Conservation (phyloP, 2,113 vertebrate species). For the Otus sunia region DNA sequence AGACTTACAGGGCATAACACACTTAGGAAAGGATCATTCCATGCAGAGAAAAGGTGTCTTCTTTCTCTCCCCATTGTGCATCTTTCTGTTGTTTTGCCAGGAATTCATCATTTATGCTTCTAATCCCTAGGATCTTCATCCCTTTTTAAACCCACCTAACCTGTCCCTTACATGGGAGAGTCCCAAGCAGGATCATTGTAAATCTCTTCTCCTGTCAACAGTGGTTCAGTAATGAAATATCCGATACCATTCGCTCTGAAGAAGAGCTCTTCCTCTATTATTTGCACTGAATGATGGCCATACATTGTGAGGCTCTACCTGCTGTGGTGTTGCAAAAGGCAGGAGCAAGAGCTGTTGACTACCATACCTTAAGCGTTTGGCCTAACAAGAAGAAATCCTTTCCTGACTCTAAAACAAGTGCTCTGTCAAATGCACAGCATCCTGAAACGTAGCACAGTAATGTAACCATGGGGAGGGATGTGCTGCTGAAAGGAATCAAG, state of each 20-base stretch:
- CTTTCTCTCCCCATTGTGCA: not conserved
- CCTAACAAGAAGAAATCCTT: not conserved
- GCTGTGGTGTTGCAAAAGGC: not conserved
- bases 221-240: not conserved
- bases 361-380: not conserved
- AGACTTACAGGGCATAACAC: not conserved
- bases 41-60: not conserved
- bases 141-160: not conserved
- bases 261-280: not conserved
- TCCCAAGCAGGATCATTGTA: not conserved
- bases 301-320: not conserved
- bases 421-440: not conserved
- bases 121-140: not conserved
- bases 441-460: not conserved
- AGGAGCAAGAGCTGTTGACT: not conserved
- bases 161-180: accelerated
- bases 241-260: not conserved
- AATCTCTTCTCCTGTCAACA: not conserved
- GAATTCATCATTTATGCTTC: not conserved
- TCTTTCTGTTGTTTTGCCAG: not conserved
- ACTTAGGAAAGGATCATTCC: not conserved
- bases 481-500: not conserved
- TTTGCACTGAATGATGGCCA: not conserved
- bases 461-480: not conserved
- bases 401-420: not conserved